Evolutionary conservation across 2,888 invertebrate species (phyloP), one percentile per base, ranked within the genome.

Genomic region (Abscondita cerata): DNA sequence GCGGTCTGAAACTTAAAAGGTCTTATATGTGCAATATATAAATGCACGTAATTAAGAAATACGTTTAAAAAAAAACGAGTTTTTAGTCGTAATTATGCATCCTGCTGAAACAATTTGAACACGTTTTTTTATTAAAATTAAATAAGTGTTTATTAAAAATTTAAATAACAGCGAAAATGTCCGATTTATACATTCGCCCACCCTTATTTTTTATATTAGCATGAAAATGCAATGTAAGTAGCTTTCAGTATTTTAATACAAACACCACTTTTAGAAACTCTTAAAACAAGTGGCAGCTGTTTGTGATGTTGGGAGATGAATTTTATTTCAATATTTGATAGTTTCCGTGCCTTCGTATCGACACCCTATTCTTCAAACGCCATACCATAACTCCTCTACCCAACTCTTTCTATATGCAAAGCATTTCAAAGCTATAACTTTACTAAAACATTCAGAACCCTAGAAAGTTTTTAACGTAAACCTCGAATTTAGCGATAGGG

Each of bases 301-400:
- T 79, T 77, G 75, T 81, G 81, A 81, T 81, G 80, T 79, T 73
- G 69, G 73, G 78, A 81, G 81, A 81, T 81, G 81, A 81, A 81
- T 81, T 80, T 81, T 80, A 81, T 81, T 81, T 81, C 81, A 81
- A 81, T 81, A 81, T 81, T 81, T 81, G 81, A 81, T 81, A 81
- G 81, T 80, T 80, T 80, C 75, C 77, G 75, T 76, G 75, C 75
- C 73, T 72, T 70, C 73, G 70, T 70, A 74, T 72, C 73, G 72
- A 72, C 72, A 67, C 70, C 65, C 70, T 72, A 64, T 64, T 64
- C 64, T 60, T 60, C 57, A 64, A 64, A 64, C 70, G 69, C 70
- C 73, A 52, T 52, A 64, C 60, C 62, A 67, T 68, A 67, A 67
- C 66, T 68, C 64, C 65, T 61, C 64, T 59, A 69, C 64, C 66